These are phyloP conservation scores for Chelonus formosanus DNA, from an alignment of 2,888 invertebrate species.

Conservation along the genomic window DNA sequence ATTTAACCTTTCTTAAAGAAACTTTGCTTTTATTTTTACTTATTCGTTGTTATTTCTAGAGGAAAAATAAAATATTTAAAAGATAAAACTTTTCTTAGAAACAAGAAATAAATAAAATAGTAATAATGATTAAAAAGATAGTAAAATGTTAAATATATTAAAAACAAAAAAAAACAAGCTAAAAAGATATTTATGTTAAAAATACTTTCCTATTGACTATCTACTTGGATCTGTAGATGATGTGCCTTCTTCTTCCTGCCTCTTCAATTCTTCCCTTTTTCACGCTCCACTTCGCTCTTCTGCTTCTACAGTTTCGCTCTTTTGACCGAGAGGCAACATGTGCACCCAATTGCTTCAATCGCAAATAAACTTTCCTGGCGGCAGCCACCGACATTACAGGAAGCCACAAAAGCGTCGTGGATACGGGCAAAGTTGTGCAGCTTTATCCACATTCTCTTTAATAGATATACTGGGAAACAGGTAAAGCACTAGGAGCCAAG, in stretches of 20 bases:
- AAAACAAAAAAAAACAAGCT: too few relatives aligned
- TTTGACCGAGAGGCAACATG: constrained; percentile 45
- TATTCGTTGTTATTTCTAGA: too few relatives aligned
- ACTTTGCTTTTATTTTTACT: too few relatives aligned
- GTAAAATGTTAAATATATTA: too few relatives aligned
- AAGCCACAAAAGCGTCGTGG: constrained; percentile 27
- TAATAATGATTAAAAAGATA: too few relatives aligned
- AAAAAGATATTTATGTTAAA: background rate
- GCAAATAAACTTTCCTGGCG: constrained; percentile 47
- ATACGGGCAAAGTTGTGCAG: constrained; percentile 30
- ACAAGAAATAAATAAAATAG: too few relatives aligned
- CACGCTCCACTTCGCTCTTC: constrained; percentile 1
- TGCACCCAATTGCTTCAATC: constrained; percentile 47
- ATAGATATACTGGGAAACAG: constrained; percentile 13
- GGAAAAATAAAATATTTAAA: too few relatives aligned
- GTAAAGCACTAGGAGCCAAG: constrained; percentile 27
- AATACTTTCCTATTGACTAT: constrained; percentile 16
- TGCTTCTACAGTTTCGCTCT: constrained; percentile 12
- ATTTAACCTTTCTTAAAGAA: too few relatives aligned
- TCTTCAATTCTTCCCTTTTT: constrained; percentile 16
- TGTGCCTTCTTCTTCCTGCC: constrained; percentile 3
- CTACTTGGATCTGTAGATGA: constrained; percentile 4
- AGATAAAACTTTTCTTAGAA: too few relatives aligned
- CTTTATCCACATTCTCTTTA: constrained; percentile 23
- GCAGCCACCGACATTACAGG: constrained; percentile 31